Evolutionary conservation across 2,888 invertebrate genomes (phyloP).

Genomic region (Nomada flava): DNA sequence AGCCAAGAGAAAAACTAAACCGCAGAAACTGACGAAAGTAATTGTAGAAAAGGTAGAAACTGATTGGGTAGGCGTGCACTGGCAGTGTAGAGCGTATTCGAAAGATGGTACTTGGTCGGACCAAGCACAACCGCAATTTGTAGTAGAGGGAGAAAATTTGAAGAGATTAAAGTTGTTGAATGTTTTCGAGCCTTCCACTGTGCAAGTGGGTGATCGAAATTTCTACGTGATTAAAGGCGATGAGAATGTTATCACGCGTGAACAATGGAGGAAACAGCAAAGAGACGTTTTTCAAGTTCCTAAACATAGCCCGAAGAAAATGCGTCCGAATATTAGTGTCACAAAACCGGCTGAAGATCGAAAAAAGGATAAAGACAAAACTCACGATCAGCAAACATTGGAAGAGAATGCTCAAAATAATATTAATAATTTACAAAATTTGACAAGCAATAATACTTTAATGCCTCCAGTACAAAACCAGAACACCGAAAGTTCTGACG

Average conservation of each 20-base stretch:
- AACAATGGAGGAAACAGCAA: constrained; percentile 88
- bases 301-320: constrained; percentile 81
- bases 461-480: constrained; percentile 74
- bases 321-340: constrained; percentile 72
- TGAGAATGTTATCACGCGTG: constrained; percentile 91
- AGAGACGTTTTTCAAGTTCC: constrained; percentile 82
- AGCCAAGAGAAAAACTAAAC: constrained; percentile 82
- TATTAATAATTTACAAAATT: constrained; percentile 67
- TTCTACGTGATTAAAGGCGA: constrained; percentile 91
- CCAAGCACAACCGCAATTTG: constrained; percentile 88
- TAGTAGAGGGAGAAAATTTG: constrained; percentile 91
- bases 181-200: constrained; percentile 93
- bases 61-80: constrained; percentile 92
- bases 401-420: constrained; percentile 69
- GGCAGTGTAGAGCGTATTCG: constrained; percentile 92
- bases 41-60: constrained; percentile 94
- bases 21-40: constrained; percentile 85
- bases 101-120: constrained; percentile 87
- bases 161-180: constrained; percentile 93
- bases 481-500: constrained; percentile 82
- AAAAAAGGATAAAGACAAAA: constrained; percentile 73
- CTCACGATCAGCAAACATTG: constrained; percentile 53
- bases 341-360: constrained; percentile 75
- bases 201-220: constrained; percentile 95
- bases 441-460: constrained; percentile 73